Evolutionary conservation across 1,140 invertebrate genomes (phyloP), one percentile per base, ranked within the genome.

Genomic region (Nasonia longicornis): DNA sequence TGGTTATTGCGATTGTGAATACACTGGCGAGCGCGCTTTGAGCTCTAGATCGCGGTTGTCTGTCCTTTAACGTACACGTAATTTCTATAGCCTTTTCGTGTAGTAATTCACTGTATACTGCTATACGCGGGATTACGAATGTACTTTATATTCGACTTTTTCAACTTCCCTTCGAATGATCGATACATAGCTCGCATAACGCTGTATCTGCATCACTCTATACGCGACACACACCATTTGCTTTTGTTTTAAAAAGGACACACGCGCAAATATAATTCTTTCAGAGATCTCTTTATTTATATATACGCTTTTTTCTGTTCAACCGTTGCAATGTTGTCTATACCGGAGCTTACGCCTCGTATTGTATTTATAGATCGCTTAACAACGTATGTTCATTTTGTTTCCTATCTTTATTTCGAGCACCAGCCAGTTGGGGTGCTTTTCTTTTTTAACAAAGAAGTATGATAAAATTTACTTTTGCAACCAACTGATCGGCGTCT

Each of bases 291-390:
- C 72, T 81, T 84, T 77, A 20, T 79, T 86, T 77, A 80, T 88
- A 48, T 48, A 52, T 86, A 86, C 82, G 87, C 87, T 88, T 89
- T 83, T 85, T 87, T 86, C 79, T 89, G 86, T 89, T 87, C 79
- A 83, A 85, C 70, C 85, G 84, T 87, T 87, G 88, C 88, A 87
- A 88, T 90, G 88, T 90, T 90, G 85, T 89, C 85, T 86, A 86
- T 88, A 86, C 76, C 85, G 84, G 88, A 90, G 89, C 88, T 90
- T 90, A 89, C 86, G 88, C 88, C 88, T 90, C 88, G 88, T 90
- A 88, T 87, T 91, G 88, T 90, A 90, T 91, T 90, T 90, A 90
- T 90, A 89, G 87, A 89, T 90, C 88, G 88, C 88, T 88, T 89
- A 87, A 82, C 79, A 82, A 86, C 80, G 72, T 82, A 78, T 84